These are phyloP conservation scores for Lepus timidus DNA, from an alignment of 2,113 vertebrate genomes.

Conservation along the genomic window DNA sequence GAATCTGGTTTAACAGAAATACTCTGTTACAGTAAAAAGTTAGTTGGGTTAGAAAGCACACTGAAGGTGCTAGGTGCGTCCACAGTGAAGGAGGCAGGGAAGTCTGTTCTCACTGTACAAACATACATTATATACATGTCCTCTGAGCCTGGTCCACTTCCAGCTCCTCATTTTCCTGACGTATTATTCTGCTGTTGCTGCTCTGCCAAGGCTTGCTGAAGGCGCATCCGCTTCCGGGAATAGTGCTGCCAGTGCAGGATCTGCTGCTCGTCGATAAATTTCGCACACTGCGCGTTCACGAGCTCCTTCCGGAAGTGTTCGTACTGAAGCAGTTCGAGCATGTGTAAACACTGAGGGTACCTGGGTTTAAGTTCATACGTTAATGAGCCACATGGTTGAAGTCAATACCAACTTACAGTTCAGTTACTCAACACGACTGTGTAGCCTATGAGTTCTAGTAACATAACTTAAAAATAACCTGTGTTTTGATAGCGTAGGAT, in stretches of 20 bases:
- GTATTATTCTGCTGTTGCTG: constrained; percentile 95
- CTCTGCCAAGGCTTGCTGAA: constrained; percentile 97
- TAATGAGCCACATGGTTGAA: constrained; percentile 23
- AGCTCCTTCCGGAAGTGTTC: constrained; percentile 99
- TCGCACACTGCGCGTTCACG: constrained; percentile 98
- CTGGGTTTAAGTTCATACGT: constrained; percentile 85
- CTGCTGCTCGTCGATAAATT: constrained; percentile 99
- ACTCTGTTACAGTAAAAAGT: constrained; percentile 56
- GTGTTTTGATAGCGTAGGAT: not conserved
- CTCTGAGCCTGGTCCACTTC: not conserved
- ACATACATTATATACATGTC: constrained; percentile 55
- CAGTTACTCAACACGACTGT: not conserved
- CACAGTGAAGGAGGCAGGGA: not conserved
- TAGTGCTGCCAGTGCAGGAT: constrained; percentile 99
- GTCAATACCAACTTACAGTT: not conserved
- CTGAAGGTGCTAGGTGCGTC: constrained; percentile 12
- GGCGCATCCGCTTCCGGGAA: constrained; percentile 95
- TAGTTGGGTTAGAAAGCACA: constrained; percentile 29
- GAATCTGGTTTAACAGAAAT: constrained; percentile 51
- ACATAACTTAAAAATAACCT: not conserved
- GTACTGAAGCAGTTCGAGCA: constrained; percentile 98
- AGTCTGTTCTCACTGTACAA: constrained; percentile 52
- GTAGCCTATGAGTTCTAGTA: not conserved
- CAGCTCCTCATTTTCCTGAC: constrained; percentile 90
- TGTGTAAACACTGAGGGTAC: constrained; percentile 98